Base-by-base conservation (phyloP, 1,140 invertebrate genomes). In the Aphis gossypii region DNA sequence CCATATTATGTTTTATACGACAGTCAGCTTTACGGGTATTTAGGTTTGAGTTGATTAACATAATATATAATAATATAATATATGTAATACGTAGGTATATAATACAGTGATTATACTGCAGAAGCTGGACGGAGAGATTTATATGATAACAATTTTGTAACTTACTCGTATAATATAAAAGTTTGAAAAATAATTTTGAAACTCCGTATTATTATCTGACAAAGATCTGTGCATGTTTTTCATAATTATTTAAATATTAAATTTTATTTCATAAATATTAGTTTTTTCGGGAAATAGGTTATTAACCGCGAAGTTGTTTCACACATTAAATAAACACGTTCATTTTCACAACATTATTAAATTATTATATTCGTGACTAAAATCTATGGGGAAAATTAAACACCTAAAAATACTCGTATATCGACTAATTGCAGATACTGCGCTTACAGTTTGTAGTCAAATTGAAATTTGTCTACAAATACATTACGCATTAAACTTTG, bases 271-370 rank as follows among this genome's bases (percentile, higher is more conserved):
- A 88, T 54, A 14, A 20, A n/a, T 7, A 14, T 44, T 68, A 44
- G 21, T 44, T 68, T 88, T 60, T 90, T 46, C 56, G 25, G 89
- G 89, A 90, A 90, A 44, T 90, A 3, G 14, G 56, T 90, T 68
- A 25, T 90, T 90, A 90, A 41, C 38, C 3, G 38, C 18, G 38
- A 76, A 76, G n/a, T 35, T 8, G 30, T 54, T n/a, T 88, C n/a
- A 90, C 21, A 90, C 14, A 18, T 44, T 9, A 90, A 60, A 44
- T 44, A 90, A 68, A 68, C 41, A 20, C 51, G 87, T 35, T 38
- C 38, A 51, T 89, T 25, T 54, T 38, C 48, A 68, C 89, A 35
- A 38, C 11, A 60, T 30, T 46, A 90, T 68, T 7, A 60, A 90
- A 44, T 90, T 25, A 68, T 30, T 89, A 76, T 89, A 46, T 46